phyloP scores from a whole-genome alignment of 2,888 invertebrate genomes.

The Trachelus tabidus region DNA sequence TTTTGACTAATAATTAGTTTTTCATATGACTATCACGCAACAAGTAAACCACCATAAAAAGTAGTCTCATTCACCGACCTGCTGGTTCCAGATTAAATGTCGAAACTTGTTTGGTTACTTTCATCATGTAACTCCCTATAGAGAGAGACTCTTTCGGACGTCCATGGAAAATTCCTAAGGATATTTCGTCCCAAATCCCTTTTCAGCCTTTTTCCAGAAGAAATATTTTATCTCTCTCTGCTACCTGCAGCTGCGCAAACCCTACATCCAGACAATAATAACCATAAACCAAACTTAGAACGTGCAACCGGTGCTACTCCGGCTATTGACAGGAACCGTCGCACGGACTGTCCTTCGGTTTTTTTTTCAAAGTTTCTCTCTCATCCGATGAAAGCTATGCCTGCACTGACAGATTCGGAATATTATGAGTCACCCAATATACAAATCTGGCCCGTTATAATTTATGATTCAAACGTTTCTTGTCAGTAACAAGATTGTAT shows the following conservation, averaged over 20 bases:
- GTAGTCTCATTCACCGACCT: neutral
- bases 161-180: neutral
- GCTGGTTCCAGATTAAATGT: neutral
- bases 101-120: neutral
- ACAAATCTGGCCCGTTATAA: neutral
- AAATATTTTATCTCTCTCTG: neutral
- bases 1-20: neutral
- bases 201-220: neutral
- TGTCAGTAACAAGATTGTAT: neutral
- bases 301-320: neutral
- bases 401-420: neutral
- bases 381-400: neutral
- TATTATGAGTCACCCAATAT: neutral
- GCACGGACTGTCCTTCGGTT: neutral
- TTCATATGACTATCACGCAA: neutral
- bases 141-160: neutral
- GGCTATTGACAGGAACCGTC: neutral
- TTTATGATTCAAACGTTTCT: neutral
- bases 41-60: neutral
- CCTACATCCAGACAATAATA: neutral
- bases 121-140: no score
- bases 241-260: neutral
- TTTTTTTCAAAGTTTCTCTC: neutral
- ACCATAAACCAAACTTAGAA: neutral
- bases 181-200: neutral